A percentile compares a stretch with the other conserved stretches of the same genome.
Conservation (phyloP, 1,140 invertebrate species). For the Lordiphosa collinella region DNA sequence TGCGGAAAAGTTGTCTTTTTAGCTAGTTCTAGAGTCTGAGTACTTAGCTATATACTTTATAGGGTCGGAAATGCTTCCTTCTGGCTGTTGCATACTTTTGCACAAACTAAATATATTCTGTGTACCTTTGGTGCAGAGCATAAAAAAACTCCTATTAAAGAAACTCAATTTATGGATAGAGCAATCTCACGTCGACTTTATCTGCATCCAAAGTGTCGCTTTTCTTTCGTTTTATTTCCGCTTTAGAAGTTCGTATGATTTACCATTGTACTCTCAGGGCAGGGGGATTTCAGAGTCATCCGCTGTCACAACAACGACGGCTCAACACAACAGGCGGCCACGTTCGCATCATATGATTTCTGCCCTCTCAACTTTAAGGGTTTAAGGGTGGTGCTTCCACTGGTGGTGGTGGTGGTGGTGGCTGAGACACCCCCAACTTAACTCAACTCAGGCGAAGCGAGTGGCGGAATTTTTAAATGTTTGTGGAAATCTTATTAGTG, state of each 20-base stretch:
- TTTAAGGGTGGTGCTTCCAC: slow-evolving; percentile 22
- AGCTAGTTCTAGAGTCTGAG: no score
- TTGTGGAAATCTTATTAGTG: slow-evolving; percentile 69
- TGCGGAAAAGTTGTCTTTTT: no score
- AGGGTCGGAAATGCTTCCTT: no score
- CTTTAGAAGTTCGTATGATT: slow-evolving; percentile 40
- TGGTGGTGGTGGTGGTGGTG: background rate
- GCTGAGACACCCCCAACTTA: slow-evolving; percentile 38
- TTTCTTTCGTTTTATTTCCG: slow-evolving; percentile 49
- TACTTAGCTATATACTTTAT: no score
- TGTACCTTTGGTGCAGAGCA: no score
- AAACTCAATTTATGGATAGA: no score
- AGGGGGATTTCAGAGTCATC: slow-evolving; percentile 18
- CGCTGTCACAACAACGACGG: slow-evolving; percentile 55
- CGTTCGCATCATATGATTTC: slow-evolving; percentile 58
- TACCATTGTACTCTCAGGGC: slow-evolving; percentile 17
- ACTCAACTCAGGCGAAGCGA: slow-evolving; percentile 2
- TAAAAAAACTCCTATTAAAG: no score
- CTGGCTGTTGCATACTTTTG: no score
- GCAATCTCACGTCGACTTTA: slow-evolving; percentile 21
- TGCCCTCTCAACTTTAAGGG: slow-evolving; percentile 44
- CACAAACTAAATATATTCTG: no score
- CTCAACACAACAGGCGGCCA: slow-evolving; percentile 42
- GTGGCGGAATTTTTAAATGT: slow-evolving; percentile 61
- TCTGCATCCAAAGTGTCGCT: slow-evolving; percentile 25